Evolutionary conservation across 2,113 vertebrate species (phyloP).

Genomic region (Melanotaenia duboulayi): DNA sequence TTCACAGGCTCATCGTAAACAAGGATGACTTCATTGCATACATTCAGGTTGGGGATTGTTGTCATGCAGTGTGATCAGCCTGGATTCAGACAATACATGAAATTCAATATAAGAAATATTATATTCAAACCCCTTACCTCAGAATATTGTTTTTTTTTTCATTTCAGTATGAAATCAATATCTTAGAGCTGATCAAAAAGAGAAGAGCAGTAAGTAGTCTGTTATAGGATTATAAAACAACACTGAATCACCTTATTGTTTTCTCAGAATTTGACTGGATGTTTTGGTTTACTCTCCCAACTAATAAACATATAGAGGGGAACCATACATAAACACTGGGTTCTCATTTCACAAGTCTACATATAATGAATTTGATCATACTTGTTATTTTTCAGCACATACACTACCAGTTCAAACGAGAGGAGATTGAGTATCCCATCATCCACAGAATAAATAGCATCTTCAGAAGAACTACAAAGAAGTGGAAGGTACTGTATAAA

Average conservation of each 20-base stretch:
- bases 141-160: slow-evolving; percentile 17
- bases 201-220: slow-evolving; percentile 89
- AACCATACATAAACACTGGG: not conserved
- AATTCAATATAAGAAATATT: too few species aligned
- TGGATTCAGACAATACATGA: not conserved
- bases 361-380: not conserved
- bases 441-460: slow-evolving; percentile 87
- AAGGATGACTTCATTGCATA: slow-evolving; percentile 94
- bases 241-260: fast-evolving
- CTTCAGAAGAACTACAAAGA: slow-evolving; percentile 90
- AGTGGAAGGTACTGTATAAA: slow-evolving; percentile 90
- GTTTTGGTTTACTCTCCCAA: not conserved
- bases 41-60: slow-evolving; percentile 85
- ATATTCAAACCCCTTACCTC: not conserved
- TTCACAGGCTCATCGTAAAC: slow-evolving; percentile 86
- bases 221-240: not conserved
- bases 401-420: slow-evolving; percentile 91
- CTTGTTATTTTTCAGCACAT: slow-evolving; percentile 82
- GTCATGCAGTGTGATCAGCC: not conserved
- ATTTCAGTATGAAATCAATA: slow-evolving; percentile 92
- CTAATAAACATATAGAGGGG: not conserved
- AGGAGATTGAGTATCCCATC: slow-evolving; percentile 93
- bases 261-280: not conserved
- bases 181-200: slow-evolving; percentile 93
- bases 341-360: not conserved